Base-by-base conservation (phyloP, 2,888 invertebrate genomes). In the Drosophila nigricruria region DNA sequence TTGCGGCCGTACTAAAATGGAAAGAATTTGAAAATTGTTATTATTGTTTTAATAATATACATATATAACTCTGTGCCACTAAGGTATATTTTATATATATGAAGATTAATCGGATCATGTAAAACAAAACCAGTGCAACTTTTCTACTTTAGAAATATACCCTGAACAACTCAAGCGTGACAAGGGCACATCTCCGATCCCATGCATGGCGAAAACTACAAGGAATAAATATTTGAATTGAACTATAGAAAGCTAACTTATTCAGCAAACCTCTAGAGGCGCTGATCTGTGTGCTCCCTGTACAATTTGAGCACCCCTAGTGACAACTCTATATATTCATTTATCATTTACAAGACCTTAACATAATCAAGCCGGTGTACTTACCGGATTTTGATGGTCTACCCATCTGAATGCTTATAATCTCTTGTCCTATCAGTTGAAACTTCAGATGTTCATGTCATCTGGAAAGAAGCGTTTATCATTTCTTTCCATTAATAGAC, bases 1-100 rank as follows among this genome's bases (percentile, higher is more conserved):
- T 96, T 96, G 70, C 97, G 94, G 58, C 97, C 97, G 94, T 96
- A 97, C 97, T 97, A 94, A 6, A 94, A 32, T 0, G 9, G 16
- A 32, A 10, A 20, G 16, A 34, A 52, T 30, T 49, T 1, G 3
- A 49, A 18, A 12, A n/a, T n/a, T n/a, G n/a, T n/a, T n/a, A n/a
- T n/a, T n/a, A n/a, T n/a, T n/a, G n/a, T n/a, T n/a, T n/a, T n/a
- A n/a, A n/a, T n/a, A n/a, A n/a, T n/a, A n/a, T n/a, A n/a, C n/a
- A n/a, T n/a, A n/a, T n/a, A n/a, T n/a, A n/a, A n/a, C n/a, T n/a
- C 14, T 34, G 4, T 20, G 20, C 0, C 5, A 43, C 1, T 43
- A 3, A 20, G 6, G 23, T 16, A 43, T 43, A 43, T 8, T 23
- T 6, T 25, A 47, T 9, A 5, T 16, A 45, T n/a, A 9, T 5